phyloP scores from a whole-genome alignment of 2,888 invertebrate genomes.

The Tribolium freemani region DNA sequence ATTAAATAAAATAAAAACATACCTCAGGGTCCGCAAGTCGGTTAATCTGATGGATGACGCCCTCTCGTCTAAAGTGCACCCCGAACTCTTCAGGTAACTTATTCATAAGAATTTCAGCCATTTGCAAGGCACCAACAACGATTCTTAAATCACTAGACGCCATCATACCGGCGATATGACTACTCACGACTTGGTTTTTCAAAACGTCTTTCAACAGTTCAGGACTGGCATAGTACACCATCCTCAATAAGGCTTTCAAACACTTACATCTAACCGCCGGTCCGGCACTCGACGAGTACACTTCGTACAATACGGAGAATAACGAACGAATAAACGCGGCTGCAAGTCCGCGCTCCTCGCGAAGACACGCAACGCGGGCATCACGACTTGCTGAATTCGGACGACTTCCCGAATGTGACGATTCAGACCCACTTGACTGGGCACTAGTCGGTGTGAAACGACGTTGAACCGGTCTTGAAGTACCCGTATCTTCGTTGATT shows the following conservation, averaged over 20 bases:
- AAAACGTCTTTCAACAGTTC: constrained; percentile 84
- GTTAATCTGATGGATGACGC: constrained; percentile 91
- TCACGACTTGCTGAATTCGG: constrained; percentile 69
- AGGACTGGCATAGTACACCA: constrained; percentile 95
- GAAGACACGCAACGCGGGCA: constrained; percentile 78
- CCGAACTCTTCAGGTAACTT: constrained; percentile 96
- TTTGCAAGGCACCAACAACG: constrained; percentile 96
- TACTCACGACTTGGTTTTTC: constrained; percentile 86
- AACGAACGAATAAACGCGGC: constrained; percentile 80
- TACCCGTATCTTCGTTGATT: constrained; percentile 96
- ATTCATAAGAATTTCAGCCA: constrained; percentile 97
- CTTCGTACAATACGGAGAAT: constrained; percentile 96
- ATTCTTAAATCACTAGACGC: constrained; percentile 96
- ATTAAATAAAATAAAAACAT: constrained; percentile 16
- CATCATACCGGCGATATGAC: constrained; percentile 98
- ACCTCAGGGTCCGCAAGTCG: constrained; percentile 80
- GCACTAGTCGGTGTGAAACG: constrained; percentile 77
- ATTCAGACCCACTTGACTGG: constrained; percentile 55
- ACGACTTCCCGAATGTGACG: constrained; percentile 56
- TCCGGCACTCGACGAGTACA: constrained; percentile 98
- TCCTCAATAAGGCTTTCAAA: constrained; percentile 93
- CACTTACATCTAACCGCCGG: constrained; percentile 98
- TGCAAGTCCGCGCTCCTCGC: constrained; percentile 79
- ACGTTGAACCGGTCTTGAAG: constrained; percentile 85
- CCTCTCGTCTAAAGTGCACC: constrained; percentile 96